phyloP scores from a whole-genome alignment of 2,797 vertebrate species.

The Eurystomus glaucurus region DNA sequence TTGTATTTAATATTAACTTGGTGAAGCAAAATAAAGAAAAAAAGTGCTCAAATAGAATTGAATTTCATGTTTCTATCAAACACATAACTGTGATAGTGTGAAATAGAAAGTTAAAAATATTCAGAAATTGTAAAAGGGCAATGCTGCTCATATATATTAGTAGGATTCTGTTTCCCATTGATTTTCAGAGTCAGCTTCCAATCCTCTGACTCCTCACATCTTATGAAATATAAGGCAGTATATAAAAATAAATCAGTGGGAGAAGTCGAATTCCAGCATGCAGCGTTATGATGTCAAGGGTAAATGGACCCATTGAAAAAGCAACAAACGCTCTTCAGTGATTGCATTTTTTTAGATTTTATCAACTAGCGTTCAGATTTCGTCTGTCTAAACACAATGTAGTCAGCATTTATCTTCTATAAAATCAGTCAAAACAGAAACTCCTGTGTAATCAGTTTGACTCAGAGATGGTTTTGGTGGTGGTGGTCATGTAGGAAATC shows the following conservation, averaged over 20 bases:
- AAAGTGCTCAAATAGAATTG: neutral
- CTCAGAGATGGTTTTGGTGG: neutral
- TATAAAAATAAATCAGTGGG: slow-evolving; percentile 38
- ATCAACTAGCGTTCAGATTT: slow-evolving; percentile 4
- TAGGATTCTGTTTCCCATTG: slow-evolving; percentile 6
- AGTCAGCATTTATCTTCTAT: slow-evolving; percentile 59
- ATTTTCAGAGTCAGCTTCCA: slow-evolving; percentile 36
- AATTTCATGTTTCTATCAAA: slow-evolving; percentile 25
- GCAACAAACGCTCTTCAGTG: slow-evolving; percentile 21
- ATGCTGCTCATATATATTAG: neutral
- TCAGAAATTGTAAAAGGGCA: neutral
- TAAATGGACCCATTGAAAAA: slow-evolving; percentile 51
- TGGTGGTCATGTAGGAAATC: neutral
- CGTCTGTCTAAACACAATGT: neutral
- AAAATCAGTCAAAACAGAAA: slow-evolving; percentile 69
- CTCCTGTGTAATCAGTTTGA: slow-evolving; percentile 59
- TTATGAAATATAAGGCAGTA: slow-evolving; percentile 29
- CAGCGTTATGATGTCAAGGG: neutral
- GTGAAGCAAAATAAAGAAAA: neutral
- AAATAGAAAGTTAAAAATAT: slow-evolving; percentile 10
- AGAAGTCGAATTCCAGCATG: neutral
- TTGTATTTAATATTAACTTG: slow-evolving; percentile 17
- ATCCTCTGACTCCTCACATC: slow-evolving; percentile 12
- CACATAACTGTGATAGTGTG: neutral
- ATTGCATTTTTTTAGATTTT: slow-evolving; percentile 48